Conservation (phyloP, 1,140 invertebrate genomes). For the Drosophila sechellia region DNA sequence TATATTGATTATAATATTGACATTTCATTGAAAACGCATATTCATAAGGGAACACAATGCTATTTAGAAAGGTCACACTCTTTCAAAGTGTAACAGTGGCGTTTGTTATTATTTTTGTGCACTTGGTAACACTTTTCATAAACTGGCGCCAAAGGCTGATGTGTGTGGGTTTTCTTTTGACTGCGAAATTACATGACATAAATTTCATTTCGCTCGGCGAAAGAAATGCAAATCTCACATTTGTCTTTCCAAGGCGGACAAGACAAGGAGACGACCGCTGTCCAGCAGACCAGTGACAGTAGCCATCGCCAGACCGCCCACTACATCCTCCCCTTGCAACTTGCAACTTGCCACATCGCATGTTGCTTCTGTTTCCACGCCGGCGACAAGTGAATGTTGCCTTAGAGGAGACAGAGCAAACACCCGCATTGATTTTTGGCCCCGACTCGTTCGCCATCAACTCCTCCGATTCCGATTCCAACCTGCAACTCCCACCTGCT, state of each 20-base stretch:
- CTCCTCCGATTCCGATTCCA: background rate
- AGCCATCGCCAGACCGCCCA: constrained; percentile 50
- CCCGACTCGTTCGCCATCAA: constrained; percentile 3
- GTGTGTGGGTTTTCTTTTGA: constrained; percentile 32
- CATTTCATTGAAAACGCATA: too few relatives aligned
- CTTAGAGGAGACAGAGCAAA: constrained; percentile 33
- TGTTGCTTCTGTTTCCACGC: constrained; percentile 64
- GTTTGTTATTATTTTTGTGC: background rate
- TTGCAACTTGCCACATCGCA: background rate
- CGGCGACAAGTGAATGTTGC: constrained; percentile 68
- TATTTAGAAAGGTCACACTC: background rate
- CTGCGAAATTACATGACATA: constrained; percentile 62
- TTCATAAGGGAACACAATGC: too few relatives aligned
- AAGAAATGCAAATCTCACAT: constrained; percentile 54
- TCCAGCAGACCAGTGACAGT: constrained; percentile 40
- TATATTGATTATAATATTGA: background rate
- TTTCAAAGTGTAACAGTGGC: background rate
- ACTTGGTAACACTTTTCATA: background rate
- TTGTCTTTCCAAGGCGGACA: constrained; percentile 12
- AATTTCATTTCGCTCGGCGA: constrained; percentile 52
- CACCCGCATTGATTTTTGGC: constrained; percentile 71
- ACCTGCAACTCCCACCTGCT: constrained; percentile 2
- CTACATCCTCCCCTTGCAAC: constrained; percentile 10
- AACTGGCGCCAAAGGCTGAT: constrained; percentile 21
- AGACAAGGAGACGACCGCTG: background rate